Evolutionary conservation across 1,140 invertebrate species (phyloP).

Genomic region (Cyphomyrmex costatus): DNA sequence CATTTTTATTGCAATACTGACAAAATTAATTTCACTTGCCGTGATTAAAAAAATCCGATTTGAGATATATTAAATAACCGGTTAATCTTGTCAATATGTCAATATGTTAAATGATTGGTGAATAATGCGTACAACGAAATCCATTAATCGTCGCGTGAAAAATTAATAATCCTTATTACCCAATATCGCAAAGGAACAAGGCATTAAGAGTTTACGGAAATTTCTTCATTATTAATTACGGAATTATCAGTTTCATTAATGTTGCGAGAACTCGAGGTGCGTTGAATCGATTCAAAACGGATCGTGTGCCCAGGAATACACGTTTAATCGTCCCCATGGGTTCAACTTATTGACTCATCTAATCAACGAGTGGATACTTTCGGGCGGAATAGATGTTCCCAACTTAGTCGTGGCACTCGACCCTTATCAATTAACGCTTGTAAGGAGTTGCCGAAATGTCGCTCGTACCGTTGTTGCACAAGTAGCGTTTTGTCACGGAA

Average conservation of each 20-base stretch:
- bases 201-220: background rate
- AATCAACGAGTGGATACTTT: constrained; percentile 19
- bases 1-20: background rate
- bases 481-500: constrained; percentile 1
- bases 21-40: background rate
- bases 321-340: background rate
- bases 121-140: constrained; percentile 15
- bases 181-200: background rate
- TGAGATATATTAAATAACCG: constrained; percentile 18
- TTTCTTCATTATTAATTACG: background rate
- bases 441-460: background rate
- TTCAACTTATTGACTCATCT: constrained; percentile 25
- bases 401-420: constrained; percentile 10
- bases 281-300: background rate
- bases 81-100: background rate
- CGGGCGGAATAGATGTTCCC: constrained; percentile 10
- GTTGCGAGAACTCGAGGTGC: background rate
- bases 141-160: background rate
- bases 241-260: constrained; percentile 11
- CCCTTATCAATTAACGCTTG: constrained; percentile 32
- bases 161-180: constrained; percentile 11
- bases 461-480: background rate
- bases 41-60: background rate
- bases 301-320: background rate
- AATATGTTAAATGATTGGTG: background rate